Conservation (phyloP, 2,113 vertebrate species). For the Gopherus evgoodei region DNA sequence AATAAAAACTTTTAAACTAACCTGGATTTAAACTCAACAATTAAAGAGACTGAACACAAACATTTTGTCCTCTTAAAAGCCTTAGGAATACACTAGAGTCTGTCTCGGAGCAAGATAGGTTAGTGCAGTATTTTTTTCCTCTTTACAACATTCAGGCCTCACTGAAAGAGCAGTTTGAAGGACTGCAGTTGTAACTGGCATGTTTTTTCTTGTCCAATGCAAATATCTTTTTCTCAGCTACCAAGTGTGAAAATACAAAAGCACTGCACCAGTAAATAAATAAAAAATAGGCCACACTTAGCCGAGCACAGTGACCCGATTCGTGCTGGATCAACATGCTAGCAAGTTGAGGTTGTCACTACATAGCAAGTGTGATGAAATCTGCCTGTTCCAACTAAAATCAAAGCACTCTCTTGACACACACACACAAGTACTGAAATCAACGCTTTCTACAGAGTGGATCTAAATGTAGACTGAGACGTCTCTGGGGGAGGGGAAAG, state of each 20-base stretch:
- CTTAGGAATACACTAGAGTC: background rate
- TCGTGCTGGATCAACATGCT: constrained; percentile 72
- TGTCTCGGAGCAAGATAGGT: background rate
- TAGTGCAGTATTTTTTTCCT: background rate
- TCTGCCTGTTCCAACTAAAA: constrained; percentile 64
- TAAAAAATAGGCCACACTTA: constrained; percentile 58
- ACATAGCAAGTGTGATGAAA: constrained; percentile 57
- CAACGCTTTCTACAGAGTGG: constrained; percentile 41
- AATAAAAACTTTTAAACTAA: background rate
- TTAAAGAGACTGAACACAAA: background rate
- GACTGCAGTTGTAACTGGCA: constrained; percentile 15
- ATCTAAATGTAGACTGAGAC: constrained; percentile 63
- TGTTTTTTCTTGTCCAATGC: background rate
- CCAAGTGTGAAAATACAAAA: constrained; percentile 33
- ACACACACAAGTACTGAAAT: constrained; percentile 39
- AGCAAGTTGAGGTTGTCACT: constrained; percentile 70
- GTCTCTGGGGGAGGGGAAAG: constrained; percentile 24
- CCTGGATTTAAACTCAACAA: background rate
- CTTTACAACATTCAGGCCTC: constrained; percentile 2
- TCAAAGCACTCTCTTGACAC: constrained; percentile 54
- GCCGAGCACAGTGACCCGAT: constrained; percentile 68
- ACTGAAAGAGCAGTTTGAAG: constrained; percentile 34
- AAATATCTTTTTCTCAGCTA: constrained; percentile 51
- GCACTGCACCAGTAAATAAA: background rate
- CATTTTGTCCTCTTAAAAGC: background rate